Percentiles rank a stretch among this genome's conserved stretches.
Conservation (phyloP, 1,140 invertebrate genomes). For the Drosophila nikananu region DNA sequence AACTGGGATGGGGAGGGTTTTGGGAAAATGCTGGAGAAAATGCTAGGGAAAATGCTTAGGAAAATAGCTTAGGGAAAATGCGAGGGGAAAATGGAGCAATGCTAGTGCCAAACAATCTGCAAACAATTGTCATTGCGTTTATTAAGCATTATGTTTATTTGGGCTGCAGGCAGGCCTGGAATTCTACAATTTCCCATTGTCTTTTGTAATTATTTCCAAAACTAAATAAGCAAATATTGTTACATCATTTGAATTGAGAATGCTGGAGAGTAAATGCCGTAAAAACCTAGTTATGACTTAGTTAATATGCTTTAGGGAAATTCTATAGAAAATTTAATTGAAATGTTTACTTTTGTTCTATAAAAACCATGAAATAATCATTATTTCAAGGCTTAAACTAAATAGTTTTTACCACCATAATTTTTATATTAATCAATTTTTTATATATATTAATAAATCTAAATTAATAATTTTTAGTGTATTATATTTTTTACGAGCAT, state of each 20-base stretch:
- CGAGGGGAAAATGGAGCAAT: neutral
- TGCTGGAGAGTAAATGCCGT: neutral
- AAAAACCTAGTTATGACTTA: neutral
- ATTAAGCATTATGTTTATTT: slow-evolving; percentile 35
- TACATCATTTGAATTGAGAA: slow-evolving; percentile 11
- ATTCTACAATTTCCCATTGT: slow-evolving; percentile 4
- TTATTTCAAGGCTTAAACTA: neutral
- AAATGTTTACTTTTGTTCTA: too few species aligned
- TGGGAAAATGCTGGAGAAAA: neutral
- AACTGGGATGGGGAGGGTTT: fast-evolving
- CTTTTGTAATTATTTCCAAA: neutral
- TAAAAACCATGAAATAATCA: neutral
- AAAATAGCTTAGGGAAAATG: slow-evolving; percentile 1
- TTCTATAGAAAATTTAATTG: neutral
- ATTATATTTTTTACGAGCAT: neutral
- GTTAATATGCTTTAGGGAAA: neutral
- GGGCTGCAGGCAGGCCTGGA: neutral
- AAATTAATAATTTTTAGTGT: neutral
- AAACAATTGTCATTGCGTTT: slow-evolving; percentile 52
- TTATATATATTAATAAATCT: neutral
- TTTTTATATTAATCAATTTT: too few species aligned
- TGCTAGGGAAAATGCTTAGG: neutral
- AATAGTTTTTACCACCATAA: neutral
- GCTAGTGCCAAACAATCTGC: slow-evolving; percentile 27
- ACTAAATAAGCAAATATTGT: slow-evolving; percentile 24